Percentiles rank a stretch among this genome's conserved stretches.
phyloP scores from a whole-genome alignment of 2,113 vertebrate genomes.

The Piprites chloris region DNA sequence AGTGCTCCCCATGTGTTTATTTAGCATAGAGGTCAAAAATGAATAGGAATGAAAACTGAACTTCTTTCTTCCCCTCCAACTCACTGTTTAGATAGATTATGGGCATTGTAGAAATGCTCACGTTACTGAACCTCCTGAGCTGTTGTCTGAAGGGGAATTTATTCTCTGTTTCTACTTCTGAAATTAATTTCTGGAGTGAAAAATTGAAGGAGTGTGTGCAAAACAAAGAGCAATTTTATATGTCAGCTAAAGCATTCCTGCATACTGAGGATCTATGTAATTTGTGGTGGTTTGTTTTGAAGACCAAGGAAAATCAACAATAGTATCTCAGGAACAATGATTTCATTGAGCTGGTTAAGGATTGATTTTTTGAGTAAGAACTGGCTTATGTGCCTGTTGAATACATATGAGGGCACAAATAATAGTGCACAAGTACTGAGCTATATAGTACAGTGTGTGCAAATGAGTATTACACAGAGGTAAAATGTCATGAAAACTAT shows the following conservation, averaged over 20 bases:
- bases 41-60: not conserved
- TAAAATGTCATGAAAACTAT: not conserved
- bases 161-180: not conserved
- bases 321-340: not conserved
- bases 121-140: not conserved
- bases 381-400: not conserved
- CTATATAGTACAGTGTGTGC: not conserved
- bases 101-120: not conserved
- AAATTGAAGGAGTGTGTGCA: not conserved
- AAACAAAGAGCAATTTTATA: not conserved
- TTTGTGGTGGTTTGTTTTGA: not conserved
- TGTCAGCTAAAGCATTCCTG: not conserved
- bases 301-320: not conserved
- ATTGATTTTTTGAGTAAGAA: not conserved
- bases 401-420: not conserved
- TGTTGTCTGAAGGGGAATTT: not conserved
- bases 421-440: not conserved
- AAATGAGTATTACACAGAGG: not conserved
- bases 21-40: not conserved
- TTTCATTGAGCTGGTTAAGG: not conserved
- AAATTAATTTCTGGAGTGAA: not conserved
- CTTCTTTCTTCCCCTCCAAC: not conserved
- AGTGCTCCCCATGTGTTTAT: not conserved
- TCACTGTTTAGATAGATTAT: not conserved
- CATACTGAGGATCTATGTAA: not conserved